Percentiles rank a stretch among this genome's conserved stretches.
These are phyloP conservation scores for Ichneumoninae sp. DNA, from an alignment of 2,888 invertebrate species.

Conservation along the genomic window DNA sequence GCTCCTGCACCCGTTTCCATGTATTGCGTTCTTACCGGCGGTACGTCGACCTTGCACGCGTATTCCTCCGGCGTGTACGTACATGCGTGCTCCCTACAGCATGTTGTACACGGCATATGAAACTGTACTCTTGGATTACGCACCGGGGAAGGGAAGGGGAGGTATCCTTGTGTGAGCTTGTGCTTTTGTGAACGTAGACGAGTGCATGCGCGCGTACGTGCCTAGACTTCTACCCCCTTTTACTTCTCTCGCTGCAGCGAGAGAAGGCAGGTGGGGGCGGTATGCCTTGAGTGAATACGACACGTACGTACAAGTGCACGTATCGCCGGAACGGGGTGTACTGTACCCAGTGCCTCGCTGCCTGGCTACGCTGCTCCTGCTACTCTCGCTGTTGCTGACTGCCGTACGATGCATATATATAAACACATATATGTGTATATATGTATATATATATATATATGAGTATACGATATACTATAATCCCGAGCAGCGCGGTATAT, in stretches of 20 bases:
- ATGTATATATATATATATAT: not conserved
- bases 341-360: constrained; percentile 29
- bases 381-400: constrained; percentile 55
- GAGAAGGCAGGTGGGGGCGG: constrained; percentile 70
- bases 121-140: constrained; percentile 52
- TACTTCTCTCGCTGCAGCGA: constrained; percentile 49
- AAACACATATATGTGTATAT: not conserved
- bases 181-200: constrained; percentile 45
- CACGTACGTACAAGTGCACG: constrained; percentile 81
- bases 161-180: constrained; percentile 58
- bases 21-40: constrained; percentile 68
- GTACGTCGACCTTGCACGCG: constrained; percentile 50
- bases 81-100: not conserved
- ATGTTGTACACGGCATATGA: not conserved
- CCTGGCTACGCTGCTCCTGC: not conserved
- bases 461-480: constrained; percentile 15
- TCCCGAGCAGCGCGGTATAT: constrained; percentile 8
- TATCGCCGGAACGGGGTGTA: constrained; percentile 64
- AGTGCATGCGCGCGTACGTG: constrained; percentile 75
- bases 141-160: constrained; percentile 64
- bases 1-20: constrained; percentile 57
- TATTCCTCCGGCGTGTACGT: not conserved
- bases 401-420: constrained; percentile 9
- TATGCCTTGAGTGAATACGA: constrained; percentile 77
- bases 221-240: constrained; percentile 79